These are phyloP conservation scores for Todiramphus chloris DNA, from an alignment of 2,113 vertebrate species.

Conservation along the genomic window DNA sequence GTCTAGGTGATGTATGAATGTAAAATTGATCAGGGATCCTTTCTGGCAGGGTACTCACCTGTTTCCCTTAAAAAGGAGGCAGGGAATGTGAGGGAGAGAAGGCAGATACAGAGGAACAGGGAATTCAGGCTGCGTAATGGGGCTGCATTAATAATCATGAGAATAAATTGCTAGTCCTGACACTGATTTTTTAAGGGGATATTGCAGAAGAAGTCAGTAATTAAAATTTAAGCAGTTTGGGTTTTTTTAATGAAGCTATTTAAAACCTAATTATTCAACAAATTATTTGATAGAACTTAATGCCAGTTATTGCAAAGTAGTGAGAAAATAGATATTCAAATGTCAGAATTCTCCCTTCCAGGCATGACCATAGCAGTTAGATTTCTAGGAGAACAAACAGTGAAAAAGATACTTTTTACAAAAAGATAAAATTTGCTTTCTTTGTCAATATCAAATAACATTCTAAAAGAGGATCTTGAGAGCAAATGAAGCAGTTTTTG, in stretches of 20 bases:
- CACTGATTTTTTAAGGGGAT: not conserved
- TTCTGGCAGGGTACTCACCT: not conserved
- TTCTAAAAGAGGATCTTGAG: not conserved
- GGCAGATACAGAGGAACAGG: not conserved
- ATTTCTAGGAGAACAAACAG: not conserved
- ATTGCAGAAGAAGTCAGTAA: not conserved
- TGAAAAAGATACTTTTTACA: not conserved
- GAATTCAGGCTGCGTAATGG: not conserved
- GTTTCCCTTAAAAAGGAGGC: not conserved
- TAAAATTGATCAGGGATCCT: not conserved
- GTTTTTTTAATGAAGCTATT: not conserved
- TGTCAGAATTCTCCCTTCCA: not conserved
- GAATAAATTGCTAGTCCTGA: not conserved
- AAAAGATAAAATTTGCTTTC: not conserved
- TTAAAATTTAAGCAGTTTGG: not conserved
- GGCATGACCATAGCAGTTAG: not conserved
- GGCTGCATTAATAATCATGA: not conserved
- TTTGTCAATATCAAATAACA: not conserved
- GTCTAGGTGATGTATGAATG: not conserved
- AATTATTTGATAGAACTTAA: not conserved
- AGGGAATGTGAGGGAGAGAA: not conserved
- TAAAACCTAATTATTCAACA: not conserved
- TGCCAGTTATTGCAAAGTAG: not conserved
- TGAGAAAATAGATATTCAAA: not conserved
- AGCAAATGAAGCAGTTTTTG: not conserved